Evolutionary conservation across 1,140 invertebrate genomes (phyloP), one percentile per base, ranked within the genome.

Genomic region (Hylyphantes graminicola): DNA sequence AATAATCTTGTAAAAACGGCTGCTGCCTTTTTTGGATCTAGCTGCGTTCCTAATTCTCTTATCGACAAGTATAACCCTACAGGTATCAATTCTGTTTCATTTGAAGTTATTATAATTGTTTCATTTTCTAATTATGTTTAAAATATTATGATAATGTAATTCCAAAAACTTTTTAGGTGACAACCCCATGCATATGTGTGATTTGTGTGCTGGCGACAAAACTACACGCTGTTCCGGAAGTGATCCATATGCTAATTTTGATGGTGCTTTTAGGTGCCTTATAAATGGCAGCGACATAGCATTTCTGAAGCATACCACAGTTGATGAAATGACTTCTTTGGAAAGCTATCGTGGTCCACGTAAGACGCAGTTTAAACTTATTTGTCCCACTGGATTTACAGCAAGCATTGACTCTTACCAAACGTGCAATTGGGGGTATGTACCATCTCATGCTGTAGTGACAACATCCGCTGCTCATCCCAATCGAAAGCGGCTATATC

Each of bases 1-100:
- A 99, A 99, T 87, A 98, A 98, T 90, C 95, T 98, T 89, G 95
- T 99, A 0, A 97, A 98, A 90, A 95, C 96, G 6, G 94, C 96
- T 0, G 95, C 95, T 11, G 93, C 94, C 85, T 98, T 93, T 89
- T 99, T 99, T 89, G 94, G 95, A 7, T 92, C 93, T 70, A 97
- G 96, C 72, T 99, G 97, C 91, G 96, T 97, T 19, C 95, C 97
- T 0, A 97, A 98, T 89, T 95, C 96, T 1, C 90, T 99, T 13
- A 93, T 94, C 54, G 94, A 97, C 88, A 95, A 96, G 90, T 96
- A 97, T 88, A 99, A 99, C 92, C 97, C 97, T 50, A 94, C 97
- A 88, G 97, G 96, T 91, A 90, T 89, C 88, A 70, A 67, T 61
- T 48, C 55, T 35, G 35, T 35, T 35, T 35, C 35, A 35, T 35